Base-by-base conservation (phyloP, 2,113 vertebrate genomes). In the Cochlearius cochlearius region DNA sequence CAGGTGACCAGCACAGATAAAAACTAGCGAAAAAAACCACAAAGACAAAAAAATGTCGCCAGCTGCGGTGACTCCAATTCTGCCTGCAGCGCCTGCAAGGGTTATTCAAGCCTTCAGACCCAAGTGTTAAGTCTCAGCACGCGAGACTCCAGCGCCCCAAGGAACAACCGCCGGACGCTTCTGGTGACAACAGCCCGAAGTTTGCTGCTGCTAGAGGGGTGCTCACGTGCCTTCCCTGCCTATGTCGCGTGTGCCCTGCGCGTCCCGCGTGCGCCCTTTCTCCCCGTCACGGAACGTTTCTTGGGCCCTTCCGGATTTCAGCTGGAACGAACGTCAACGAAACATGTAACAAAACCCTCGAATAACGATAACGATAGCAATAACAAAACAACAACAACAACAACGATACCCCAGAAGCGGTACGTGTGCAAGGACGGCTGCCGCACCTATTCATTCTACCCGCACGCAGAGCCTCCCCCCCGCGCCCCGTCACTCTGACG, bases 361-460 rank as follows among this genome's bases (percentile, higher is more conserved):
- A 43, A 43, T 43, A 11, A 21, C 7, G 22, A 13, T 43, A 43
- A 43, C 15, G 15, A 43, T 15, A 43, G 15, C 41, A 43, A 14
- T 13, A 41, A 14, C 41, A 41, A 41, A 43, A 43, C 11, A 41
- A 41, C 11, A 41, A 41, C 41, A 41, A 41, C 8, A 41, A 41
- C 7, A 43, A 43, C 7, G 15, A 43, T 15, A 20, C 0, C 11
- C 2, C 18, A 4, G 21, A 18, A 23, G 3, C 2, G 4, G 4
- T 1, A 4, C 0, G 7, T 6, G 16, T 11, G 19, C 36, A 18
- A 17, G 16, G 11, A 25, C 38, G 55, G 29, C 73, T 1, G 21
- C 19, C 19, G 1, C 0, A 2, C 3, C 15, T 11, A 2, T 7
- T 7, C 1, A 22, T 3, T 4, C 47, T 3, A 18, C 7, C 19